Base-by-base conservation (phyloP, 1,140 invertebrate species). In the Drosophila kurseongensis region DNA sequence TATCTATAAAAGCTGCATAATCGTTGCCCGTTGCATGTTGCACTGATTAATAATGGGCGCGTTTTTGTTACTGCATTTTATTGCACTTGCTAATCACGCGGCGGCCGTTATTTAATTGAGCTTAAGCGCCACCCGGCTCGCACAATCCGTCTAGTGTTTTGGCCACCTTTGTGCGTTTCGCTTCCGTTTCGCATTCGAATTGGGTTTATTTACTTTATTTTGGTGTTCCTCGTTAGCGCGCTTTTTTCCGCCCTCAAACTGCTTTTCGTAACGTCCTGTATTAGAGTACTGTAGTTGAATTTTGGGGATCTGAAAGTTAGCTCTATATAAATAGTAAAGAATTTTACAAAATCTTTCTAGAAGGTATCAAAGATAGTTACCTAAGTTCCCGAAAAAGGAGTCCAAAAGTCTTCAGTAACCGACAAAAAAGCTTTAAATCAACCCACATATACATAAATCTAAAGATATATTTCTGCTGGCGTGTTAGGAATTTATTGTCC, bases 51-150 rank as follows among this genome's bases (percentile, higher is more conserved):
- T 73, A 51, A 73, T 73, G 69, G 69, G 68, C 58, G 42, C 65
- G 56, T 75, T 74, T 75, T 74, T 74, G 68, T 75, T 75, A 57
- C 61, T 76, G 61, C 61, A 75, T 75, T 75, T 67, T 66, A 77
- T 89, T 88, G 83, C 84, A 88, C 79, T 88, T 89, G 84, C 50
- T 89, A 88, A 88, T 88, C 65, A 68, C 47, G 63, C 79, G 57
- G 68, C 66, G 62, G 67, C 80, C 72, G 83, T 88, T 88, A 88
- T 71, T 77, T 78, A 83, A 88, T 89, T 88, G 78, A 75, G 75
- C 82, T 61, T 74, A 72, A 86, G 62, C 78, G 78, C 82, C 82
- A 75, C 78, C 51, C 72, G 58, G 65, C 72, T 82, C 66, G 71
- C 75, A 76, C 66, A 75, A 68, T 88, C 74, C 75, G 54, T 38